phyloP scores from a whole-genome alignment of 1,140 invertebrate genomes.

The Lordiphosa collinella region DNA sequence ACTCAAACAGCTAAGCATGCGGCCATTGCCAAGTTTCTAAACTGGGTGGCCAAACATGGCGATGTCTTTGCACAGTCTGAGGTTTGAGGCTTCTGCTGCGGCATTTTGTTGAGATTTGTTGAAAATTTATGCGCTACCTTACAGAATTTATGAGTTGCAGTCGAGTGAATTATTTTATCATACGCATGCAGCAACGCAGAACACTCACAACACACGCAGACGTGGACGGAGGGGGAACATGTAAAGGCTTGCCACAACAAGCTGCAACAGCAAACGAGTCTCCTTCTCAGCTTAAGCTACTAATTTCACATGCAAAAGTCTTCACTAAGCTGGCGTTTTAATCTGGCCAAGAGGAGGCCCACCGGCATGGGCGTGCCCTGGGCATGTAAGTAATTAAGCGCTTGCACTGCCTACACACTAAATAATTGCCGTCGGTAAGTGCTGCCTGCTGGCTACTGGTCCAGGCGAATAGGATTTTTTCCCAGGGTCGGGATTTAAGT shows the following conservation, averaged over 20 bases:
- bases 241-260: conserved; percentile 66
- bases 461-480: conserved; percentile 6
- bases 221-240: conserved; percentile 9
- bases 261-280: conserved; percentile 31
- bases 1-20: conserved; percentile 34
- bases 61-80: conserved; percentile 24
- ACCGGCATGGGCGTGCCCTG: conserved; percentile 29
- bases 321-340: conserved; percentile 73
- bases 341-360: conserved; percentile 57
- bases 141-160: conserved; percentile 76
- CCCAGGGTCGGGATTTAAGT: conserved; percentile 33
- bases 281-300: conserved; percentile 61
- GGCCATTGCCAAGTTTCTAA: conserved; percentile 24
- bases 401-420: conserved; percentile 66
- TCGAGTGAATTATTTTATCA: conserved; percentile 78
- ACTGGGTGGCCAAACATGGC: conserved; percentile 1
- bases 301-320: conserved; percentile 77
- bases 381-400: conserved; percentile 70
- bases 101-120: conserved; percentile 75
- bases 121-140: conserved; percentile 78
- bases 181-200: conserved; percentile 70
- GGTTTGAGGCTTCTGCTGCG: conserved; percentile 69
- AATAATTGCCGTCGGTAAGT: conserved; percentile 47
- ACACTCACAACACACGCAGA: conserved; percentile 23
- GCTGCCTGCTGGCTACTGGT: conserved; percentile 12